Base-by-base conservation (phyloP, 1,140 invertebrate genomes). In the Pseudachorutes palmiensis region DNA sequence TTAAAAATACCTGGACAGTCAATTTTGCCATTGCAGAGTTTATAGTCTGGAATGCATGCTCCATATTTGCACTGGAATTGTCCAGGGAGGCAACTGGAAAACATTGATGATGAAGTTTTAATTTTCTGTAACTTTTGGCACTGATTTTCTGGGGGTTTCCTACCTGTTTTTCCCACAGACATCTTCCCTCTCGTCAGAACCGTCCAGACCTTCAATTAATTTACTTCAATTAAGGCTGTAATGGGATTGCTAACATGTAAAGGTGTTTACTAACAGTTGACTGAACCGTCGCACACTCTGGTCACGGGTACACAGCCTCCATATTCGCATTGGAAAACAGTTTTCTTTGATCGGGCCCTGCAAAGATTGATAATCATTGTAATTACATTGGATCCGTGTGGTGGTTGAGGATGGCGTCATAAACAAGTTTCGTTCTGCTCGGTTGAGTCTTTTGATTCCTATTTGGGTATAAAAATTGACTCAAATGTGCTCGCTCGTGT, bases 291-390 rank as follows among this genome's bases (percentile, higher is more conserved):
- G 45, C 72, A 73, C n/a, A 73, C 69, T 48, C 69, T 22, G 29
- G 36, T 65, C 2, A 73, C n/a, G 2, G 72, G 69, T 36, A 73
- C 63, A 33, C 69, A 66, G 0, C 72, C 72, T 2, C 66, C 66
- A 29, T 66, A 73, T 29, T 70, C 63, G 58, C 72, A 73, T 36
- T 73, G 72, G 31, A 73, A 73, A 2, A 73, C 65, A 24, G 62
- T 51, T 33, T 71, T 71, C 24, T 68, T 68, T 22, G 62, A 58
- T 22, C 66, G 48, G 1, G 55, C 63, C 19, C 66, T 61, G 58
- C 28, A 59, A 36, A 19, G 45, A 28, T 24, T 2, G 19, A 55
- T 5, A 62, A 62, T n/a, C n/a, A 62, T 62, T 12, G 31, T 60
- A 36, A 22, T 49, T 41, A 24, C 24, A 49, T n/a, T n/a, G n/a